Percentiles rank a stretch among this genome's conserved stretches.
phyloP scores from a whole-genome alignment of 2,113 vertebrate species.

The Platichthys stellatus region DNA sequence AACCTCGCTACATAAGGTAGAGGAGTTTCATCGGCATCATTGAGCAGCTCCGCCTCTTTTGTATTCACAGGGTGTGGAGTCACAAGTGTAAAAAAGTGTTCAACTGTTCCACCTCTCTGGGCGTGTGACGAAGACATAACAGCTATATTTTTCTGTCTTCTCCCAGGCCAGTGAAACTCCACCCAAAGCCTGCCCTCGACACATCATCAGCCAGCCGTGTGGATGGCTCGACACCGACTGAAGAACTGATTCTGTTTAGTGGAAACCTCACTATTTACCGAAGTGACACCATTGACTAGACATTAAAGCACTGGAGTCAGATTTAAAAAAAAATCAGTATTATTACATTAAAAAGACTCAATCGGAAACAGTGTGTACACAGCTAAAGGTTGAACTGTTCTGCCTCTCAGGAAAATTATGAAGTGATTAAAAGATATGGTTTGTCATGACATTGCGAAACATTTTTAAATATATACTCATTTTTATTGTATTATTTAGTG shows the following conservation, averaged over 20 bases:
- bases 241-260: not conserved
- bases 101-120: slow-evolving; percentile 25
- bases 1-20: slow-evolving; percentile 19
- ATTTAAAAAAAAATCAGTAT: slow-evolving; percentile 1
- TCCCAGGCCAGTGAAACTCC: slow-evolving; percentile 47
- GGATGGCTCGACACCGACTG: not conserved
- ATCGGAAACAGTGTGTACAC: not conserved
- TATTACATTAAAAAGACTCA: not conserved
- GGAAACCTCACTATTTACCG: slow-evolving; percentile 8
- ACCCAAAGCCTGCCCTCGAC: slow-evolving; percentile 34
- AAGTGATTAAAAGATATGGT: no score
- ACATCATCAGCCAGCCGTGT: not conserved
- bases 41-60: not conserved
- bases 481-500: slow-evolving; percentile 2
- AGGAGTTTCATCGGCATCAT: slow-evolving; percentile 7
- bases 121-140: slow-evolving; percentile 22
- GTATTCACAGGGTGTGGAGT: no score
- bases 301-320: not conserved
- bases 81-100: not conserved
- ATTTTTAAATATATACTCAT: not conserved
- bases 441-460: not conserved
- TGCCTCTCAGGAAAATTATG: not conserved
- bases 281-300: not conserved
- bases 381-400: not conserved
- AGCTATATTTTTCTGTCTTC: not conserved